These are phyloP conservation scores for Helobdella robusta DNA, from an alignment of 2,888 invertebrate species.

Conservation along the genomic window DNA sequence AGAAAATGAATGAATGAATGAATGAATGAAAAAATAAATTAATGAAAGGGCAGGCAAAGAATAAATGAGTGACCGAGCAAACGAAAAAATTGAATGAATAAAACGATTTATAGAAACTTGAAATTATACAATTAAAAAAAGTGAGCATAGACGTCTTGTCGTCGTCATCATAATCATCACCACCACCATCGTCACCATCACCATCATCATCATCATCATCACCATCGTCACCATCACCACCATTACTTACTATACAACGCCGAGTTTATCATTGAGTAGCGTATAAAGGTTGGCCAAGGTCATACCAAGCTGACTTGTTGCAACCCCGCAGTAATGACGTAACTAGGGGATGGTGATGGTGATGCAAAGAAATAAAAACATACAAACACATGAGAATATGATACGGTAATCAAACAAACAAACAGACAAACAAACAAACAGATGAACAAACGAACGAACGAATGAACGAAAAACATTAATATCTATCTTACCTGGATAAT, in stretches of 20 bases:
- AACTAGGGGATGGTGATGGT: constrained; percentile 48
- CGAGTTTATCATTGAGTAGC: constrained; percentile 52
- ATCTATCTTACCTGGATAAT: constrained; percentile 71
- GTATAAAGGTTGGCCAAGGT: constrained; percentile 66
- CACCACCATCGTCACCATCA: too few species aligned
- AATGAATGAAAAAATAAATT: not conserved
- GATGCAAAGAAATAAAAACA: not conserved
- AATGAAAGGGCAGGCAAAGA: not conserved
- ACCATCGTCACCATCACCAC: too few species aligned
- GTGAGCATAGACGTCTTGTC: too few species aligned
- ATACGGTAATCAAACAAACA: not conserved
- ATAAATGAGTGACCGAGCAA: not conserved
- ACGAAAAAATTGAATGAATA: not conserved
- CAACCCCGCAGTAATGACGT: constrained; percentile 64
- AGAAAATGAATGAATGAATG: not conserved
- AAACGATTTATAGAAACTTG: too few species aligned
- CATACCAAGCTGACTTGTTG: constrained; percentile 65
- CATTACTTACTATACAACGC: constrained; percentile 43
- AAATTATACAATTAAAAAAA: too few species aligned
- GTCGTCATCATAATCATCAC: too few species aligned
- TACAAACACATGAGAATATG: not conserved
- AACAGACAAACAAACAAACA: not conserved
- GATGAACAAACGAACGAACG: not conserved
- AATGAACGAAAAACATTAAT: too few species aligned
- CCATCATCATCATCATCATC: too few species aligned